Percentiles rank a stretch among this genome's conserved stretches.
These are phyloP conservation scores for Aphis gossypii DNA, from an alignment of 1,140 invertebrate species.

Conservation along the genomic window DNA sequence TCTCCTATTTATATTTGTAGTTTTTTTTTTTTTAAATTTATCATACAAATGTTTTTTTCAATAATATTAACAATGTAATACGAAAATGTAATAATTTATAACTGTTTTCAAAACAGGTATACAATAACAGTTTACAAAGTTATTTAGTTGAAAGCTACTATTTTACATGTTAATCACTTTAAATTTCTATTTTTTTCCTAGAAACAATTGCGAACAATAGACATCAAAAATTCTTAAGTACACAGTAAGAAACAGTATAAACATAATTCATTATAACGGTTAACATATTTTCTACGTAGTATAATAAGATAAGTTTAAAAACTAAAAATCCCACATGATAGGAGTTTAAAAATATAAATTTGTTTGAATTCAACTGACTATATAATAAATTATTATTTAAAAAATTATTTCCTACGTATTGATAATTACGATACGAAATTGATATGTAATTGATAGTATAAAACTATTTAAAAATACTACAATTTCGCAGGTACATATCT, in stretches of 20 bases:
- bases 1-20: too few relatives aligned
- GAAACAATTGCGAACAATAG: background rate
- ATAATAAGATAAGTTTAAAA: background rate
- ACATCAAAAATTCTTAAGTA: background rate
- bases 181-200: constrained; percentile 8
- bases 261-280: constrained; percentile 30
- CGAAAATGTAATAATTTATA: background rate
- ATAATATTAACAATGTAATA: background rate
- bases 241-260: constrained; percentile 5
- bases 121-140: background rate
- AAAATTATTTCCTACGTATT: background rate
- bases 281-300: background rate
- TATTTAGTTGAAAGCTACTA: background rate
- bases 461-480: background rate
- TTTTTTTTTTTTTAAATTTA: too few relatives aligned
- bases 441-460: too few relatives aligned
- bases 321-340: background rate
- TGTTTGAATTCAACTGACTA: background rate
- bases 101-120: background rate
- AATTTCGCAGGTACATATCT: background rate
- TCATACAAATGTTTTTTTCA: background rate
- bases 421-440: too few relatives aligned
- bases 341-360: background rate
- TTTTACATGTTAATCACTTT: background rate
- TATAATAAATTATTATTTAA: background rate